These are phyloP conservation scores for Cylas formicarius DNA, from an alignment of 1,140 invertebrate species.

Conservation along the genomic window DNA sequence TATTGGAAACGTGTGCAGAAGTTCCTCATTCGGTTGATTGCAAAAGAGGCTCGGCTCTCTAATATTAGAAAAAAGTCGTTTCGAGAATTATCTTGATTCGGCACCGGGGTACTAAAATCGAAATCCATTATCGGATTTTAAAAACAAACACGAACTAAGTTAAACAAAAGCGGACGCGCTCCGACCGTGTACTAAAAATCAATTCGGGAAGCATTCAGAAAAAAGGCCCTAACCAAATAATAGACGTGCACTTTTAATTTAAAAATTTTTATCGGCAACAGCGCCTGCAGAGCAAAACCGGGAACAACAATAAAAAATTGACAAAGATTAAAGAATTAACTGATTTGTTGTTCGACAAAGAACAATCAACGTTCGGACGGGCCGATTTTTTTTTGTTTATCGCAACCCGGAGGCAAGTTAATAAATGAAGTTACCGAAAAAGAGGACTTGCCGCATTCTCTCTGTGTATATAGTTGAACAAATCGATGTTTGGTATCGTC, in stretches of 20 bases:
- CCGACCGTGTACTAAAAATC: slow-evolving; percentile 6
- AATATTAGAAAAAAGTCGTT: too few species aligned
- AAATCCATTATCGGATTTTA: slow-evolving; percentile 17
- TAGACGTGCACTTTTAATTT: slow-evolving; percentile 13
- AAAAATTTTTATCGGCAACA: slow-evolving; percentile 15
- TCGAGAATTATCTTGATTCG: slow-evolving; percentile 11
- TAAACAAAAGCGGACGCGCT: slow-evolving; percentile 12
- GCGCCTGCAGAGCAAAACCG: not conserved
- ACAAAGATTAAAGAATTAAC: slow-evolving; percentile 25
- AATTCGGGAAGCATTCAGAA: slow-evolving; percentile 5
- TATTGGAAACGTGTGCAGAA: too few species aligned
- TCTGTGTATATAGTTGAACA: too few species aligned
- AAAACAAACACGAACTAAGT: slow-evolving; percentile 17
- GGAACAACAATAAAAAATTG: slow-evolving; percentile 9
- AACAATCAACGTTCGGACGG: slow-evolving; percentile 23
- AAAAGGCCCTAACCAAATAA: slow-evolving; percentile 4
- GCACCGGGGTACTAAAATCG: slow-evolving; percentile 14
- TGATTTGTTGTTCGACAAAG: slow-evolving; percentile 25
- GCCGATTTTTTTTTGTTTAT: slow-evolving; percentile 19
- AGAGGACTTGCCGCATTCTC: too few species aligned
- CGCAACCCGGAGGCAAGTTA: slow-evolving; percentile 3
- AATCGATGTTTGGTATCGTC: too few species aligned
- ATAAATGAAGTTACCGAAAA: slow-evolving; percentile 17
- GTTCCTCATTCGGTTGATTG: too few species aligned
- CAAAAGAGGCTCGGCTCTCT: too few species aligned